phyloP scores from a whole-genome alignment of 2,888 invertebrate genomes.

The Netelia fuscicornis region DNA sequence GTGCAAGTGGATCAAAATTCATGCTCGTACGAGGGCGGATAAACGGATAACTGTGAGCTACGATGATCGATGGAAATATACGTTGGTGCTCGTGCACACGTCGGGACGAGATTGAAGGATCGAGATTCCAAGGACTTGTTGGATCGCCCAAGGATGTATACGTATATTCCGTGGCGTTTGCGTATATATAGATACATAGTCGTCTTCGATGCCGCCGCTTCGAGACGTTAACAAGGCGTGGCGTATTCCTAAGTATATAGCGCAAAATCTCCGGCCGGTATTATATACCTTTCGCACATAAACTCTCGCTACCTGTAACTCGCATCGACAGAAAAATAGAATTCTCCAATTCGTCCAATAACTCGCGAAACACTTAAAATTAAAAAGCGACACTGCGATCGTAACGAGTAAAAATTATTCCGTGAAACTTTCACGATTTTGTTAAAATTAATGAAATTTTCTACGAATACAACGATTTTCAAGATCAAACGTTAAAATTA shows the following conservation, averaged over 20 bases:
- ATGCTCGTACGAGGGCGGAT: neutral
- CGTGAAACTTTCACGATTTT: neutral
- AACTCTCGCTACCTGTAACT: conserved; percentile 14
- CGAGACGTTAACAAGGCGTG: conserved; percentile 34
- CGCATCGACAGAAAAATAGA: neutral
- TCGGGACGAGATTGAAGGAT: conserved; percentile 13
- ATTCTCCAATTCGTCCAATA: neutral
- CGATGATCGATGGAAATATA: conserved; percentile 23
- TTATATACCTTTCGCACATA: neutral
- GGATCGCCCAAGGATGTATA: conserved; percentile 6
- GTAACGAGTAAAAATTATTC: neutral
- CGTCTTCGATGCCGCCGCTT: conserved; percentile 5
- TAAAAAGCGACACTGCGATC: neutral
- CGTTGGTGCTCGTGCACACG: neutral
- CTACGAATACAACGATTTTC: neutral
- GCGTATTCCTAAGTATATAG: conserved; percentile 35
- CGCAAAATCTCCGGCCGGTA: neutral
- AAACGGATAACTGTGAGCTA: neutral
- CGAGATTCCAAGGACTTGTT: conserved; percentile 26
- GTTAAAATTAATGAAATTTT: neutral
- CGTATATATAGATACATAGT: neutral
- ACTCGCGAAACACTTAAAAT: neutral
- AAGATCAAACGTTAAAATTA: neutral
- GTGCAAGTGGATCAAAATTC: conserved; percentile 9
- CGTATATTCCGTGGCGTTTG: conserved; percentile 1